A percentile compares a stretch with the other conserved stretches of the same genome.
phyloP scores from a whole-genome alignment of 2,888 invertebrate species.

The Pedicia rivosa region DNA sequence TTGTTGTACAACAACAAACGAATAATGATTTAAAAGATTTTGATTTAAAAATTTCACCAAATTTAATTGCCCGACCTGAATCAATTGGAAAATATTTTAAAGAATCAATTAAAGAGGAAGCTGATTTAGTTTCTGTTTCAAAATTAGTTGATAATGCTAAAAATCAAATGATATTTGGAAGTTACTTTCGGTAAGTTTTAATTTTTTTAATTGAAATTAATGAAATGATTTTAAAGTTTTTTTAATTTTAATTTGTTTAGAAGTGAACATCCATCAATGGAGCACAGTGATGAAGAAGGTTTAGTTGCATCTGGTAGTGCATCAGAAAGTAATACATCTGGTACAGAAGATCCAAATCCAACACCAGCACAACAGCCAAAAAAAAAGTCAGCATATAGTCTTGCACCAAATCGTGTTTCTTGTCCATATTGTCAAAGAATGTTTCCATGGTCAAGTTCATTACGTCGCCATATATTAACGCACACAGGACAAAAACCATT shows the following conservation, averaged over 20 bases:
- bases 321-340: constrained; percentile 69
- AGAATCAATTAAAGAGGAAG: constrained; percentile 34
- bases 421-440: constrained; percentile 88
- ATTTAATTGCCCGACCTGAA: constrained; percentile 37
- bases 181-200: constrained; percentile 36
- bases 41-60: constrained; percentile 38
- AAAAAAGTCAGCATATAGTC: constrained; percentile 88
- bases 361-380: constrained; percentile 32
- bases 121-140: constrained; percentile 63
- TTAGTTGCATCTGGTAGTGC: constrained; percentile 60
- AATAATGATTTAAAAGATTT: constrained; percentile 34
- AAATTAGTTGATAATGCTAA: constrained; percentile 62
- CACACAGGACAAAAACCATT: constrained; percentile 95
- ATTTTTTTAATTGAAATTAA: not conserved
- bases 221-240: no score
- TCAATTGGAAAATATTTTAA: constrained; percentile 25
- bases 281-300: constrained; percentile 51
- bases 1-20: constrained; percentile 12
- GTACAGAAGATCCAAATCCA: constrained; percentile 48
- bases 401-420: constrained; percentile 84
- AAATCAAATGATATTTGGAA: constrained; percentile 41
- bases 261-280: constrained; percentile 19
- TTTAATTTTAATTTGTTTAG: constrained; percentile 1
- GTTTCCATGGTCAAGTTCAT: constrained; percentile 93
- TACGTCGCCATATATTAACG: constrained; percentile 81